phyloP scores from a whole-genome alignment of 2,797 vertebrate species.

The Botia almorhae region DNA sequence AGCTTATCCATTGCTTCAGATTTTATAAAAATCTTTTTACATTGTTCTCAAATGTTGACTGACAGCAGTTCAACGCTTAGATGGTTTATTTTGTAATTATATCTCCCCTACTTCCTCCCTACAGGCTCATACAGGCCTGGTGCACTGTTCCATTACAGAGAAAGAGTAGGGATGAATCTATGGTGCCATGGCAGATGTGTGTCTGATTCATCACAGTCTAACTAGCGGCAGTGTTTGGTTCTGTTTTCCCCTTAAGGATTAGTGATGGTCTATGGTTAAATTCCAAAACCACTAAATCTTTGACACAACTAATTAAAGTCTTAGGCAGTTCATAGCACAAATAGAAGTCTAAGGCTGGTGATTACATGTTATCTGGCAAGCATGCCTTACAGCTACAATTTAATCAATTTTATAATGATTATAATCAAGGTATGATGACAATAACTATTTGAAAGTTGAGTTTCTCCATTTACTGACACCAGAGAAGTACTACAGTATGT shows the following conservation, averaged over 20 bases:
- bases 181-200: constrained; percentile 16
- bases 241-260: constrained; percentile 17
- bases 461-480: background rate
- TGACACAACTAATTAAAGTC: constrained; percentile 28
- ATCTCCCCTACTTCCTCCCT: background rate
- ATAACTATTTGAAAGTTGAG: background rate
- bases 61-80: background rate
- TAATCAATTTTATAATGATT: constrained; percentile 3
- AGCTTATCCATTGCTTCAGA: background rate
- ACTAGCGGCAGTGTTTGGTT: background rate
- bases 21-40: background rate
- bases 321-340: constrained; percentile 8
- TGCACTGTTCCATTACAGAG: background rate
- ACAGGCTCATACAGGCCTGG: constrained; percentile 20
- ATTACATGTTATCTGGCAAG: constrained; percentile 17
- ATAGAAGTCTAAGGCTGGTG: background rate
- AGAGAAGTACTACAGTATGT: no score
- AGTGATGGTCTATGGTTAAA: constrained; percentile 18
- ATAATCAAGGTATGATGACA: constrained; percentile 1
- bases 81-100: background rate
- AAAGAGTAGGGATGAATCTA: background rate
- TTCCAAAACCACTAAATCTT: constrained; percentile 14
- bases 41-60: background rate
- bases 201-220: constrained; percentile 18
- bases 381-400: background rate